Conservation (phyloP, 2,113 vertebrate genomes). For the Coptodon rendalli region DNA sequence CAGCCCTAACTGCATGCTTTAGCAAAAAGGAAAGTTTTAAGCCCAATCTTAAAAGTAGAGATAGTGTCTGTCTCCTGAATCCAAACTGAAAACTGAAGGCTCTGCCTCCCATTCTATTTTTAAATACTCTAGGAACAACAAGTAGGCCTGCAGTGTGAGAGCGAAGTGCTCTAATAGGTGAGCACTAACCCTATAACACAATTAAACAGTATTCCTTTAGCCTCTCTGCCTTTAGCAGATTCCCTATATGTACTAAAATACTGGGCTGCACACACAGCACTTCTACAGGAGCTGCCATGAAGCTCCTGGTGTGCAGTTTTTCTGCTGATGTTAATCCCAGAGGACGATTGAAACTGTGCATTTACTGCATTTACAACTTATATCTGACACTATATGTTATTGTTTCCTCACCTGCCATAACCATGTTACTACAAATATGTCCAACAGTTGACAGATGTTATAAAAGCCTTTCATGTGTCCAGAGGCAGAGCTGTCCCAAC, state of each 20-base stretch:
- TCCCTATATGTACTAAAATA: not conserved
- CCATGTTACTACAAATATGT: not conserved
- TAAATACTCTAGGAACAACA: not conserved
- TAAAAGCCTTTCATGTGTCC: not conserved
- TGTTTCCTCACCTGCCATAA: not conserved
- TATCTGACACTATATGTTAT: not conserved
- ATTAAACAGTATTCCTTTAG: not conserved
- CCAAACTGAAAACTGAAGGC: not conserved
- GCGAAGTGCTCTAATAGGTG: accelerated
- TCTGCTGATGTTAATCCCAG: not conserved
- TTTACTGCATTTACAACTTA: not conserved
- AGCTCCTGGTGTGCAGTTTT: not conserved
- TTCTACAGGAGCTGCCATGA: not conserved
- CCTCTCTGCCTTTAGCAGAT: not conserved
- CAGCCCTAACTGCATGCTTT: not conserved
- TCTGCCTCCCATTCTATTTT: not conserved
- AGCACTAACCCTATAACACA: not conserved
- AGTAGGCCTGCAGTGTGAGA: accelerated
- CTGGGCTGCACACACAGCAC: not conserved
- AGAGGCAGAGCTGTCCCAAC: not conserved
- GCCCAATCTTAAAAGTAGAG: accelerated
- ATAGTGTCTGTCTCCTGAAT: accelerated
- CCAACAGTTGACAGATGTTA: not conserved
- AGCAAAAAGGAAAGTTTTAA: accelerated
- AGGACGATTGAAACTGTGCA: not conserved